These are phyloP conservation scores for Tryphoninae sp. DNA, from an alignment of 2,888 invertebrate species.

Conservation along the genomic window DNA sequence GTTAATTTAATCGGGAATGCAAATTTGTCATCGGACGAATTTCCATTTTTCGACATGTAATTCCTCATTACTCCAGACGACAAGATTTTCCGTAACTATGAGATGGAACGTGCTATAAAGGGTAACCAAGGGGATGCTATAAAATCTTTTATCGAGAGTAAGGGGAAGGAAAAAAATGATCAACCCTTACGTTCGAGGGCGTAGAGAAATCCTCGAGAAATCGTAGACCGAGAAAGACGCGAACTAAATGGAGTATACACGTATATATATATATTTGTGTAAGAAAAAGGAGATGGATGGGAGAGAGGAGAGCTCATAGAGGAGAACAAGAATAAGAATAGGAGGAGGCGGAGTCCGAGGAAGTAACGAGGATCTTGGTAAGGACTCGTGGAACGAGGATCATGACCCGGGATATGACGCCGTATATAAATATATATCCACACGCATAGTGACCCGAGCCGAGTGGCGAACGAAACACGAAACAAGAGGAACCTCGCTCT, in stretches of 20 bases:
- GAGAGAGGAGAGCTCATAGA: constrained; percentile 28
- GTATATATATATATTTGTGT: background rate
- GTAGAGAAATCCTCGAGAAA: constrained; percentile 46
- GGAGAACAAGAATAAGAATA: constrained; percentile 15
- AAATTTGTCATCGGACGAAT: background rate
- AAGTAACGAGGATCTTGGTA: constrained; percentile 46
- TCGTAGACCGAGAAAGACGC: constrained; percentile 11
- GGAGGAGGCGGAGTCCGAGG: constrained; percentile 33
- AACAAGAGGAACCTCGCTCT: constrained; percentile 38
- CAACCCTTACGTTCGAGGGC: constrained; percentile 17
- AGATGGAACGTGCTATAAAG: constrained; percentile 20
- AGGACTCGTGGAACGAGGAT: constrained; percentile 43
- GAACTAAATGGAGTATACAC: background rate
- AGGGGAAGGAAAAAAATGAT: constrained; percentile 31
- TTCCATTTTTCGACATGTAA: background rate
- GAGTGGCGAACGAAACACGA: constrained; percentile 37
- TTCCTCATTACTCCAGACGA: background rate
- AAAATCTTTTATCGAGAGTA: constrained; percentile 35
- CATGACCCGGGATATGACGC: constrained; percentile 17
- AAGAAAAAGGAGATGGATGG: constrained; percentile 20
- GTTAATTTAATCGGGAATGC: background rate
- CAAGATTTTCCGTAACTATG: background rate
- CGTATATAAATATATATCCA: constrained; percentile 1
- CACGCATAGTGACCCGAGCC: background rate
- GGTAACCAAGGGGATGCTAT: constrained; percentile 22